Conservation (phyloP, 1,140 invertebrate species). For the Euura lappo region DNA sequence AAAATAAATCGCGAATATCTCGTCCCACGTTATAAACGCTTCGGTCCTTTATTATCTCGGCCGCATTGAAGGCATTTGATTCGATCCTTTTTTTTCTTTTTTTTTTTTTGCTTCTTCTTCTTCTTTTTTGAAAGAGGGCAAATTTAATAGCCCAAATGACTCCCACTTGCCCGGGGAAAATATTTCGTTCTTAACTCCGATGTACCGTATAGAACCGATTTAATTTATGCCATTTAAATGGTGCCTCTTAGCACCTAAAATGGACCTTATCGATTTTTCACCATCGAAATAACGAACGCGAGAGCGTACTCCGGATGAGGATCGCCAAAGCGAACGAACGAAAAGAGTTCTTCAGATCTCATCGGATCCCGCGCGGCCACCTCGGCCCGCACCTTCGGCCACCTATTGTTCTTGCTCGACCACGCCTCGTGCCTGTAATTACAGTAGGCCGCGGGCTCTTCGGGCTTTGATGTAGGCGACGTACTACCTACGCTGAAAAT, state of each 20-base stretch:
- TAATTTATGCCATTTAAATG: conserved; percentile 49
- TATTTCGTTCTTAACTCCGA: too few species aligned
- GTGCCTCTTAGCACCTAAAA: conserved; percentile 56
- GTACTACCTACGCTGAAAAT: neutral
- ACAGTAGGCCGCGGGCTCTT: conserved; percentile 45
- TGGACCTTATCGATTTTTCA: conserved; percentile 52
- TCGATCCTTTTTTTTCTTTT: too few species aligned
- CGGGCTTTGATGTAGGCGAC: conserved; percentile 51
- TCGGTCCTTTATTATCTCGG: too few species aligned
- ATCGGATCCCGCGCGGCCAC: conserved; percentile 30
- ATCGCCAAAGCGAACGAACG: conserved; percentile 40
- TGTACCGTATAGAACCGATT: conserved; percentile 15
- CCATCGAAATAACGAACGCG: conserved; percentile 38
- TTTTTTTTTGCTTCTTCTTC: too few species aligned
- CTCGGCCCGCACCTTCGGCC: conserved; percentile 23
- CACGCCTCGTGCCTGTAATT: conserved; percentile 62
- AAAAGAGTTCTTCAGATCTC: conserved; percentile 48
- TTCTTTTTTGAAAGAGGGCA: too few species aligned
- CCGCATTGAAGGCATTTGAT: too few species aligned
- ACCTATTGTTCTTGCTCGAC: conserved; percentile 56
- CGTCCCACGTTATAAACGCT: too few species aligned
- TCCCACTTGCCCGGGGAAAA: neutral
- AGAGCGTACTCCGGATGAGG: conserved; percentile 49
- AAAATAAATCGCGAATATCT: too few species aligned
- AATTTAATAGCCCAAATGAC: too few species aligned